These are phyloP conservation scores for Chironomus riparius DNA, from an alignment of 2,888 invertebrate genomes.

Conservation along the genomic window DNA sequence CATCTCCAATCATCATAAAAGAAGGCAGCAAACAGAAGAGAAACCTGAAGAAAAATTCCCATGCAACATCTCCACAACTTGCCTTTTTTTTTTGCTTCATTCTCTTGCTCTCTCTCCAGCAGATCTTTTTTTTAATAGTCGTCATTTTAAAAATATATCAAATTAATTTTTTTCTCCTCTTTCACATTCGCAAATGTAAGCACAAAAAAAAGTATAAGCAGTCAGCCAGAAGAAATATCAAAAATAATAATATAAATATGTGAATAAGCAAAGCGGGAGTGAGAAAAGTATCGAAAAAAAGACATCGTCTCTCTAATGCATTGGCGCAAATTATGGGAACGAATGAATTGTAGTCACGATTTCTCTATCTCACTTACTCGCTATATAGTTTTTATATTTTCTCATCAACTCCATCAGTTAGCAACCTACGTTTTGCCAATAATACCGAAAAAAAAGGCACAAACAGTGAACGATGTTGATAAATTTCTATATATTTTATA, in stretches of 20 bases:
- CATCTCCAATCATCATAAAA: no score
- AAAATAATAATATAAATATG: no score
- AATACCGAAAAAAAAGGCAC: background rate
- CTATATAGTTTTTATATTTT: background rate
- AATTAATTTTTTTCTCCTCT: background rate
- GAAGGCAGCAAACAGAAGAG: no score
- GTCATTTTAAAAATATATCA: background rate
- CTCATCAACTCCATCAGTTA: background rate
- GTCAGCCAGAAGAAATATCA: no score
- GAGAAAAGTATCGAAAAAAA: no score
- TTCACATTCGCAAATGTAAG: background rate
- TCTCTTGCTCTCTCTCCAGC: background rate
- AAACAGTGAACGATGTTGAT: background rate
- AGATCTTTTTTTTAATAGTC: background rate
- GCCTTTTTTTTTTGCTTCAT: background rate
- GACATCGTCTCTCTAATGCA: conserved; percentile 11
- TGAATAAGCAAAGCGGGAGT: no score
- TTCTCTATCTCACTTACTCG: background rate
- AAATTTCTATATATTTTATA: background rate
- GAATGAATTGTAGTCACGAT: conserved; percentile 15
- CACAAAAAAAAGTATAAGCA: no score
- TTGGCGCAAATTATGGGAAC: conserved; percentile 13
- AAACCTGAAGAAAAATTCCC: background rate
- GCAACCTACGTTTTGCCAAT: background rate
- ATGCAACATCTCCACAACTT: background rate